Base-by-base conservation (phyloP, 1,140 invertebrate species). In the Anastrepha obliqua region DNA sequence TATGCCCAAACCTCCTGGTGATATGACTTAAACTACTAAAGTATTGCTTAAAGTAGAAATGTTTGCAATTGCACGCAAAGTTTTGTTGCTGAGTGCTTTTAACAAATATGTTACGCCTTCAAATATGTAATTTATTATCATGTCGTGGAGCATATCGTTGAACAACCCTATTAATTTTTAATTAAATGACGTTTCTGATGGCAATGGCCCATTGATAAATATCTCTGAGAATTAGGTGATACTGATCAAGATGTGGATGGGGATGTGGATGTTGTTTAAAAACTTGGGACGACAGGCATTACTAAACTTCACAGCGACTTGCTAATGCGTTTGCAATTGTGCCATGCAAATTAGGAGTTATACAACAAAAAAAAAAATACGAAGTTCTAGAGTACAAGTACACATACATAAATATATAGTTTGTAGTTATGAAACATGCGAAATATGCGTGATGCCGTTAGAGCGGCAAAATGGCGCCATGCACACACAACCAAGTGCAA, bases 401-500 rank as follows among this genome's bases (percentile, higher is more conserved):
- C 11, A 81, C 74, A 81, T 81, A 81, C 74, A 81, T 81, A 55
- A 81, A 81, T 29, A 20, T 20, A 81, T 55, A 9, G 20, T 20
- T 55, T 81, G 17, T 51, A 74, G 47, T 55, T 81, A 81, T 81
- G n/a, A 20, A 81, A 81, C 74, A 81, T 81, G 74, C 74, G 74
- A 81, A 55, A 58, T 81, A 81, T 81, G 44, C 47, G 47, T 81
- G 47, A 20, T 81, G 47, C 47, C 74, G n/a, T 81, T 81, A 81
- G 20, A 64, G 58, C 58, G 86, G 17, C 64, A 47, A 64, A 65
- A 11, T 65, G 64, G 8, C 64, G 59, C 42, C 62, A 86, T 65
- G 58, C 86, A 86, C 42, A 86, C 58, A 86, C 42, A 86, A 64
- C 58, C 62, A 86, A 39, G 64, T 65, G 86, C 64, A 65, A 64